Conservation (phyloP, 2,797 vertebrate species). For the Galaxias olidus region DNA sequence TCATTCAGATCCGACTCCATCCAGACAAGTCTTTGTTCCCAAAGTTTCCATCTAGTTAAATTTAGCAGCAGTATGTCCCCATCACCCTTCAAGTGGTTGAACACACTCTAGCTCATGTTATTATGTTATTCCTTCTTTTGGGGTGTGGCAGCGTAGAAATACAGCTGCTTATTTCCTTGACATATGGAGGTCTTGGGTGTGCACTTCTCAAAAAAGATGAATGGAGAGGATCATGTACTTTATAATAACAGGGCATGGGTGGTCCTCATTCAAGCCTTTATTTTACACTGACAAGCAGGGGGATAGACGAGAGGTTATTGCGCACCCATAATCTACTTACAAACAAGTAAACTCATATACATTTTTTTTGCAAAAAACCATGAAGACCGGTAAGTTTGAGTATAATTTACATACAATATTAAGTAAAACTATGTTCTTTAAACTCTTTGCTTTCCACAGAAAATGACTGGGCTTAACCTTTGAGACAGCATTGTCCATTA, state of each 20-base stretch:
- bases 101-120: constrained; percentile 58
- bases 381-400: too few relatives aligned
- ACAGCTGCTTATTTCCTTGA: constrained; percentile 68
- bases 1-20: constrained; percentile 37
- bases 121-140: constrained; percentile 60
- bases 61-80: constrained; percentile 55
- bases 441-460: too few relatives aligned
- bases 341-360: too few relatives aligned
- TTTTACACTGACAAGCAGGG: constrained; percentile 14
- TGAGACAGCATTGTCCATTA: too few relatives aligned
- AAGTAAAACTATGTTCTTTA: too few relatives aligned
- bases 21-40: constrained; percentile 43
- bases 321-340: too few relatives aligned
- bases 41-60: constrained; percentile 40
- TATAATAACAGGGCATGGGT: constrained; percentile 65
- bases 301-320: too few relatives aligned
- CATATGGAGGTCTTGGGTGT: constrained; percentile 62
- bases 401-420: too few relatives aligned
- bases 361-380: too few relatives aligned
- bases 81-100: constrained; percentile 69
- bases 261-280: constrained; percentile 50
- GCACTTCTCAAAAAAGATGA: constrained; percentile 30
- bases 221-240: constrained; percentile 38
- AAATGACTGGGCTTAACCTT: too few relatives aligned
- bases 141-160: constrained; percentile 74